These are phyloP conservation scores for Sarotherodon lohbergeri DNA, from an alignment of 2,113 vertebrate genomes.

Conservation along the genomic window DNA sequence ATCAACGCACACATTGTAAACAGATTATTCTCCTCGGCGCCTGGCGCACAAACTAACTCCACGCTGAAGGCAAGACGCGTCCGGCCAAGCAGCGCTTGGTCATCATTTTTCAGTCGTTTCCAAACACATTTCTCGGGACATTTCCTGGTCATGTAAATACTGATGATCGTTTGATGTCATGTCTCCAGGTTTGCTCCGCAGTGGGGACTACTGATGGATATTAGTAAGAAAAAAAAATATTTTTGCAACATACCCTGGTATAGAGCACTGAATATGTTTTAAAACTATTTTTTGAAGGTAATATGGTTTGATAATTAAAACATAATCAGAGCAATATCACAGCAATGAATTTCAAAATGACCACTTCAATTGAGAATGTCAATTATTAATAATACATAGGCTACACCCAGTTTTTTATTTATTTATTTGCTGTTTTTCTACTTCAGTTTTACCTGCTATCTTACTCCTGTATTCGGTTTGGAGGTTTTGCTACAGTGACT, in stretches of 20 bases:
- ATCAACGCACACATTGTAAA: conserved; percentile 68
- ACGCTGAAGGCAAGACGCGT: conserved; percentile 10
- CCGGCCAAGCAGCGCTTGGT: conserved; percentile 5
- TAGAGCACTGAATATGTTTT: neutral
- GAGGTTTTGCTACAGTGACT: neutral
- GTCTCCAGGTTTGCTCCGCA: conserved; percentile 30
- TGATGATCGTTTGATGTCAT: conserved; percentile 77
- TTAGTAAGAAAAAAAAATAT: conserved; percentile 17
- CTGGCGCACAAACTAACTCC: conserved; percentile 44
- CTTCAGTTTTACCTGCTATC: conserved; percentile 26
- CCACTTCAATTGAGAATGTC: neutral
- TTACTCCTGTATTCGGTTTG: neutral
- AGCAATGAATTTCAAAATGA: neutral
- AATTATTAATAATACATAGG: neutral
- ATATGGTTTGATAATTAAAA: neutral
- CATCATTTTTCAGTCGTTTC: conserved; percentile 22
- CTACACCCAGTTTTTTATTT: neutral
- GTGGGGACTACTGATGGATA: conserved; percentile 58
- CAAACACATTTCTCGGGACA: conserved; percentile 35
- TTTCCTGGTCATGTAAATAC: conserved; percentile 60
- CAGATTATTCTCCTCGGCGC: conserved; percentile 61
- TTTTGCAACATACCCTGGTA: neutral
- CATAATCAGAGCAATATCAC: neutral
- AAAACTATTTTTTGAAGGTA: neutral
- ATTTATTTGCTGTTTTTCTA: neutral